Conservation (phyloP, 2,888 invertebrate species). For the Ectropis crepuscularia region DNA sequence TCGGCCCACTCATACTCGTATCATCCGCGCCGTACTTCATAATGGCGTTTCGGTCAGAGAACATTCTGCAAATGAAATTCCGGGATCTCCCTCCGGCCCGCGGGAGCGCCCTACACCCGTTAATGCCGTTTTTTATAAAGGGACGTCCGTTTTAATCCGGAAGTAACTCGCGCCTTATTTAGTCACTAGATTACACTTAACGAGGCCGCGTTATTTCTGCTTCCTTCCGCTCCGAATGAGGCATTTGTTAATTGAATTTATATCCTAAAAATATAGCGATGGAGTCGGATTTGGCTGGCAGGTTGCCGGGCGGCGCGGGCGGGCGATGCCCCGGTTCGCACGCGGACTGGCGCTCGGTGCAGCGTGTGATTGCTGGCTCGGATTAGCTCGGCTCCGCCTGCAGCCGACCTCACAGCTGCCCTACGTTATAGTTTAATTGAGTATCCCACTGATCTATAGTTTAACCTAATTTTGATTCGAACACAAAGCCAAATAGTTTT, state of each 20-base stretch:
- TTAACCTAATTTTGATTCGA: neutral
- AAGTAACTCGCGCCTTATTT: conserved; percentile 71
- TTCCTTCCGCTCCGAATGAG: conserved; percentile 50
- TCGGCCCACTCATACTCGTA: conserved; percentile 52
- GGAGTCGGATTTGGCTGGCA: conserved; percentile 47
- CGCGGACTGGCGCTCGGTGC: conserved; percentile 63
- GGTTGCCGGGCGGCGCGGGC: conserved; percentile 34
- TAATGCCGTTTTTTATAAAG: conserved; percentile 72
- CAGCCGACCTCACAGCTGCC: conserved; percentile 39
- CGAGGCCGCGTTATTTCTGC: conserved; percentile 52
- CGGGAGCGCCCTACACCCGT: conserved; percentile 57
- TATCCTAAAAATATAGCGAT: conserved; percentile 43
- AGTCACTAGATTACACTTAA: conserved; percentile 68
- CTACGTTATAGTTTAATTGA: conserved; percentile 17
- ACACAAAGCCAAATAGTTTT: neutral
- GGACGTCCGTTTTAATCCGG: conserved; percentile 69
- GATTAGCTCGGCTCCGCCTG: conserved; percentile 52
- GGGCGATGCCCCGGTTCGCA: conserved; percentile 66
- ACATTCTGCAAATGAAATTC: conserved; percentile 73
- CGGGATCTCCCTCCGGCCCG: conserved; percentile 53
- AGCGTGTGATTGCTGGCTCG: conserved; percentile 66
- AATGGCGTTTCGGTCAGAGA: conserved; percentile 62
- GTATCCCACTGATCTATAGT: neutral
- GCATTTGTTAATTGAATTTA: conserved; percentile 49
- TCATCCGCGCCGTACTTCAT: conserved; percentile 54